Evolutionary conservation across 2,113 vertebrate species (phyloP), one percentile per base, ranked within the genome.

Genomic region (Chloropsis hardwickii): DNA sequence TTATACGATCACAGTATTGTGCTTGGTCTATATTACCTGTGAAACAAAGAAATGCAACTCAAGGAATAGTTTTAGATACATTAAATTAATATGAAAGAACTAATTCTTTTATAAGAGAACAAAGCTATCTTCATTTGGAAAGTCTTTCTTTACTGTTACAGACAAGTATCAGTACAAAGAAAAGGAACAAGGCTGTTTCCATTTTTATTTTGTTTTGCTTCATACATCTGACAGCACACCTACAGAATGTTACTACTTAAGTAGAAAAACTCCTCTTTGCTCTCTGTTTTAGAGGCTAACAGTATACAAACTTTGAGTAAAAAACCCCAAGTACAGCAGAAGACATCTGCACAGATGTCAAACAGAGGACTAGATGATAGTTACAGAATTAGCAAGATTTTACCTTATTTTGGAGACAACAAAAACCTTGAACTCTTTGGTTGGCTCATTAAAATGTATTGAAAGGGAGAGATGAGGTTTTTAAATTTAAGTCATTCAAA

Each of bases 21-120:
- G 99, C 99, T 96, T 99, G 99, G 96, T 99, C 99, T 97, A 99
- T 99, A 92, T 99, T 99, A 84, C 99, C 99, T 99, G 95, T 25
- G 28, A 97, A 97, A 74, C 53, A 95, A 85, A 93, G 35, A 81
- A 24, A 89, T 40, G 65, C 9, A 93, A 40, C 50, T 47, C 40
- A 78, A 62, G 40, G 6, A 95, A 81, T 50, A 57, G 3, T 29
- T 31, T 81, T 35, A 84, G 37, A 73, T 4, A 80, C 1, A 27
- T 67, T 33, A 92, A 92, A 80, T 23, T 27, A 70, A 29, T 17
- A 87, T 31, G 31, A 86, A 91, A 56, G 17, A 86, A 86, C 8
- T 35, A 69, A 14, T 50, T 73, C 1, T 24, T 81, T 85, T 71
- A 85, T 70, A 88, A 28, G 65, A 80, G 14, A 86, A 62, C 13